These are phyloP conservation scores for Gracilinanus agilis DNA, from an alignment of 2,113 vertebrate species.

Conservation along the genomic window DNA sequence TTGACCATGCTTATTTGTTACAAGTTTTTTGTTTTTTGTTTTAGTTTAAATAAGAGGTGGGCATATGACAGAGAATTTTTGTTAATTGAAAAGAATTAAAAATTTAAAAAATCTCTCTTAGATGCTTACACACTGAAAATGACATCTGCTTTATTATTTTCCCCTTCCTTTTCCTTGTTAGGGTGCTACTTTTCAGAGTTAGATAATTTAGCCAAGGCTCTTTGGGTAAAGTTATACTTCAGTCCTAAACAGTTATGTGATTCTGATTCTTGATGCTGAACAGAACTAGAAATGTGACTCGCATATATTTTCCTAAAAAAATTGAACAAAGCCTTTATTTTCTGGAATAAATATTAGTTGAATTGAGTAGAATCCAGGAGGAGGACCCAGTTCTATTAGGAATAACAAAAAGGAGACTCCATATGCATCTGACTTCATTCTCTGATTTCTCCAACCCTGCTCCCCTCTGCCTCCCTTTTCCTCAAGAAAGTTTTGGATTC, in stretches of 20 bases:
- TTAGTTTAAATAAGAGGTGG: background rate
- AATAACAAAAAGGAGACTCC: background rate
- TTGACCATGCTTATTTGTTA: background rate
- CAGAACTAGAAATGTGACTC: background rate
- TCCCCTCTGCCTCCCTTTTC: no score
- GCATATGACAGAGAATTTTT: background rate
- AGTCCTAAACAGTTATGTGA: background rate
- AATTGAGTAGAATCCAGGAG: background rate
- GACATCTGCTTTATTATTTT: background rate
- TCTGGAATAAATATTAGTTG: background rate
- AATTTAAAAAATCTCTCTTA: background rate
- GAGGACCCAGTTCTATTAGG: background rate
- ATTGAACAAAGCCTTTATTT: background rate
- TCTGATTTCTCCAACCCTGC: background rate
- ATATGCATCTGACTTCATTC: background rate
- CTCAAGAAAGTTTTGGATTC: background rate
- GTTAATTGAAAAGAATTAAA: background rate
- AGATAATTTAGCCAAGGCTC: background rate
- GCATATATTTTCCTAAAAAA: background rate
- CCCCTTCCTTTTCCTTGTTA: background rate
- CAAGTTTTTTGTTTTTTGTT: background rate
- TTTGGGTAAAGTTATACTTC: background rate
- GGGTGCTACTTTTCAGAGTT: background rate
- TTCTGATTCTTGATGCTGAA: background rate
- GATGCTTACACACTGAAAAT: background rate